These are phyloP conservation scores for Felis catus DNA, from an alignment of 2,113 vertebrate species.

Conservation along the genomic window DNA sequence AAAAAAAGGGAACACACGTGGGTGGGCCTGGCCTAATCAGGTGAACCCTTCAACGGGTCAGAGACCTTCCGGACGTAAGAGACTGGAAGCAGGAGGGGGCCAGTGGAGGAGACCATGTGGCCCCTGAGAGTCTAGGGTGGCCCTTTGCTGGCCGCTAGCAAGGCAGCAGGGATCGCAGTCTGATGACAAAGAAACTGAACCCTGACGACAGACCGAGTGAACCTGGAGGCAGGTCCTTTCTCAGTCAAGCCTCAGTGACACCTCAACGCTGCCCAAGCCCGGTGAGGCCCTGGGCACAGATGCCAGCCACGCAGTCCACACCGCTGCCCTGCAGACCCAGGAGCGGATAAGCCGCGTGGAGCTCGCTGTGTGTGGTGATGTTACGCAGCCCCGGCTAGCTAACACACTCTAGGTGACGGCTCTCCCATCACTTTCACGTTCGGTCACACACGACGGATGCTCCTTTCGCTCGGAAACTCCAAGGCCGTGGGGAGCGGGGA, in stretches of 20 bases:
- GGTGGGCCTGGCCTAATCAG: background rate
- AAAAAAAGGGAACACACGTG: background rate
- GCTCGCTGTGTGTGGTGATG: background rate
- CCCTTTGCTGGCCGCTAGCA: background rate
- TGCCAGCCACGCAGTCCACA: rapidly evolving
- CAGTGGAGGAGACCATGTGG: background rate
- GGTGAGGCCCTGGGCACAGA: background rate
- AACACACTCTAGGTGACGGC: rapidly evolving
- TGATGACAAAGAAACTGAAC: background rate
- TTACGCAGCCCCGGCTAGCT: background rate
- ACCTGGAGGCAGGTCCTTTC: background rate
- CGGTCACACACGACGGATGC: too few species aligned
- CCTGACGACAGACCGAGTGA: background rate
- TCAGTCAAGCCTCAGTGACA: background rate
- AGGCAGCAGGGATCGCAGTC: too few species aligned
- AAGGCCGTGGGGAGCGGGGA: background rate
- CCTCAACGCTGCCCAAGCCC: background rate
- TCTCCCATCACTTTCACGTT: background rate
- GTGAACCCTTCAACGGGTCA: background rate
- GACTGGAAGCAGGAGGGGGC: background rate
- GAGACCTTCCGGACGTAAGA: background rate
- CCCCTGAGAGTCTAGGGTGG: background rate
- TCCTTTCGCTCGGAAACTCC: background rate
- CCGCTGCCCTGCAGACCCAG: background rate
- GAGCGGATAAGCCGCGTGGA: background rate